These are phyloP conservation scores for Abrostola tripartita DNA, from an alignment of 2,888 invertebrate species.

Conservation along the genomic window DNA sequence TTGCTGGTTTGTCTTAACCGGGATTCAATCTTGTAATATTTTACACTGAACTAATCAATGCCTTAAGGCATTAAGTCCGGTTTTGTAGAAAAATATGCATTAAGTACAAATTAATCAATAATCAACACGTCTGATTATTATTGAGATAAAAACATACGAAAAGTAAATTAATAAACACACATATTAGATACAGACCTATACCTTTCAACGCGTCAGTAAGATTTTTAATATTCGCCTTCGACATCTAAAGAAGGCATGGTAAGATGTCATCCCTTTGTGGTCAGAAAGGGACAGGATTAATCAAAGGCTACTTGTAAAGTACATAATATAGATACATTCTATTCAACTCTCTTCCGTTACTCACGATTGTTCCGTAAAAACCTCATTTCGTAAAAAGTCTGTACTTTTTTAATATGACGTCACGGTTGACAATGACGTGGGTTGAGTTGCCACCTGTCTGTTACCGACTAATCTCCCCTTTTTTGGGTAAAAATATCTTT, in stretches of 20 bases:
- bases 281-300: constrained; percentile 3
- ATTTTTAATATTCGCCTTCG: not conserved
- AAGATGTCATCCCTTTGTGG: not conserved
- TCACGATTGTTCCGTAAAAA: constrained; percentile 29
- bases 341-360: constrained; percentile 14
- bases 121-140: no score
- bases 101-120: no score
- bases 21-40: no score
- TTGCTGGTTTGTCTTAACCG: no score
- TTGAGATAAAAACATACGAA: no score
- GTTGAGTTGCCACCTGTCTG: constrained; percentile 48
- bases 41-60: no score
- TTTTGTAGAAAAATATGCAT: no score
- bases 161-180: no score
- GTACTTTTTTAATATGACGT: constrained; percentile 53
- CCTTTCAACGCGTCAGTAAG: no score
- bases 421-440: constrained; percentile 48
- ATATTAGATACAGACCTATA: no score
- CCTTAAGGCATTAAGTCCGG: no score
- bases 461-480: constrained; percentile 31
- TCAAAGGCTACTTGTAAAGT: constrained; percentile 2
- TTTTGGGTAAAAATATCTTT: constrained; percentile 48
- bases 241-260: not conserved
- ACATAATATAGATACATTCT: constrained; percentile 2
- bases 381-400: constrained; percentile 45